phyloP scores from a whole-genome alignment of 2,113 vertebrate genomes.

The Natator depressus region DNA sequence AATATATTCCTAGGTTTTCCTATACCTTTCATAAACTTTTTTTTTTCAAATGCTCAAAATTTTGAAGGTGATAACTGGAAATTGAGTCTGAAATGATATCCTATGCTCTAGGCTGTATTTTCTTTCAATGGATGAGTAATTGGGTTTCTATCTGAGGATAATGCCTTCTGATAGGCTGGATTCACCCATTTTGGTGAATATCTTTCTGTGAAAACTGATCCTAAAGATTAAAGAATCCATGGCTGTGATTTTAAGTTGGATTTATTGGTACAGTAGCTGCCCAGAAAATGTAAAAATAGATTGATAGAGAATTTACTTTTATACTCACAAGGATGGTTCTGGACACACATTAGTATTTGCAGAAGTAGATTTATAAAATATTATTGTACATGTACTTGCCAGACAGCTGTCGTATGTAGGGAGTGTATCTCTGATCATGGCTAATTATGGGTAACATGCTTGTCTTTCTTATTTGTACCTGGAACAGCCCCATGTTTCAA shows the following conservation, averaged over 20 bases:
- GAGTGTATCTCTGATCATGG: not conserved
- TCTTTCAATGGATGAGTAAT: conserved; percentile 45
- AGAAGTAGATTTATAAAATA: not conserved
- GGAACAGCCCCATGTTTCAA: not conserved
- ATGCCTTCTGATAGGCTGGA: conserved; percentile 5
- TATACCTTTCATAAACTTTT: not conserved
- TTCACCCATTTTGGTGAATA: conserved; percentile 14
- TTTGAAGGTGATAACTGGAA: conserved; percentile 60
- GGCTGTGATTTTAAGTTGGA: conserved; percentile 42
- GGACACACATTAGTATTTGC: not conserved
- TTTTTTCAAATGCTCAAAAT: conserved; percentile 28
- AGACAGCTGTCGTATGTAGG: not conserved
- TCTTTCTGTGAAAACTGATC: conserved; percentile 31
- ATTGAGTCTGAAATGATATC: conserved; percentile 55
- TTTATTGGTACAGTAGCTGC: conserved; percentile 12
- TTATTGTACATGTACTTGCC: not conserved
- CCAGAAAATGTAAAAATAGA: conserved; percentile 24
- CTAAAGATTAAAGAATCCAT: conserved; percentile 50
- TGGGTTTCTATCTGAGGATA: conserved; percentile 33
- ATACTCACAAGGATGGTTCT: not conserved
- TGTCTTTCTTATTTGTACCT: not conserved
- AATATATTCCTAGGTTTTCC: not conserved
- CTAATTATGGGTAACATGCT: not conserved
- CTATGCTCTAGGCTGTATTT: not conserved
- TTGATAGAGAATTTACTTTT: conserved; percentile 36